Evolutionary conservation across 2,797 vertebrate species (phyloP).

Genomic region (Helostoma temminkii): DNA sequence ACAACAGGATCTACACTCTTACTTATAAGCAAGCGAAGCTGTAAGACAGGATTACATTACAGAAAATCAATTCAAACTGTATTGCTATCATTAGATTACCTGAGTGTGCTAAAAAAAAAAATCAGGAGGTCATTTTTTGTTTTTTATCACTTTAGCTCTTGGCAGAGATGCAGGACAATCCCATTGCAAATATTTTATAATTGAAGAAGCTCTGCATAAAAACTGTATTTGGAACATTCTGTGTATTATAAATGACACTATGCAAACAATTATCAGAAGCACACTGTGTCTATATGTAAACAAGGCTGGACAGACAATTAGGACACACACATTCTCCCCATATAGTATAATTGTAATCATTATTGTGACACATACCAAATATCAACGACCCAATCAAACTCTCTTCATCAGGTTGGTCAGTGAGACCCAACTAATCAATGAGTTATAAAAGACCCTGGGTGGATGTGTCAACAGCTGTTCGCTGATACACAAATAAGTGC

Average conservation of each 20-base stretch:
- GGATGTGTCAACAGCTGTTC: slow-evolving; percentile 43
- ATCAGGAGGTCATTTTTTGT: slow-evolving; percentile 42
- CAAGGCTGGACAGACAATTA: neutral
- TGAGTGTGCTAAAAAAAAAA: slow-evolving; percentile 57
- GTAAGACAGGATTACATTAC: slow-evolving; percentile 45
- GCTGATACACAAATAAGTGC: slow-evolving; percentile 50
- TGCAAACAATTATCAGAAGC: neutral
- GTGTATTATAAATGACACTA: neutral
- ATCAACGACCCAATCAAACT: slow-evolving; percentile 42
- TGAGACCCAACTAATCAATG: slow-evolving; percentile 63
- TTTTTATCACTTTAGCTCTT: slow-evolving; percentile 44
- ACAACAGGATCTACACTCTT: slow-evolving; percentile 17
- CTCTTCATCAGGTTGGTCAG: slow-evolving; percentile 32
- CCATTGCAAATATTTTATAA: slow-evolving; percentile 24
- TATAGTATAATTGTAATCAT: slow-evolving; percentile 17
- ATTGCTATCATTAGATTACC: slow-evolving; percentile 54
- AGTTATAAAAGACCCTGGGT: slow-evolving; percentile 61
- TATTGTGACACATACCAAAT: slow-evolving; percentile 16
- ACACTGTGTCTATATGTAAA: neutral
- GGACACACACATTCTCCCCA: neutral
- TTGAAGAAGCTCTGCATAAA: slow-evolving; percentile 10
- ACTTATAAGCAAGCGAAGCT: slow-evolving; percentile 36
- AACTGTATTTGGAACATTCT: neutral
- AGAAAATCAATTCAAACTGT: slow-evolving; percentile 52
- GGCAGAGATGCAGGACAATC: slow-evolving; percentile 11